phyloP scores from a whole-genome alignment of 1,140 invertebrate genomes.

The Cydia fagiglandana region DNA sequence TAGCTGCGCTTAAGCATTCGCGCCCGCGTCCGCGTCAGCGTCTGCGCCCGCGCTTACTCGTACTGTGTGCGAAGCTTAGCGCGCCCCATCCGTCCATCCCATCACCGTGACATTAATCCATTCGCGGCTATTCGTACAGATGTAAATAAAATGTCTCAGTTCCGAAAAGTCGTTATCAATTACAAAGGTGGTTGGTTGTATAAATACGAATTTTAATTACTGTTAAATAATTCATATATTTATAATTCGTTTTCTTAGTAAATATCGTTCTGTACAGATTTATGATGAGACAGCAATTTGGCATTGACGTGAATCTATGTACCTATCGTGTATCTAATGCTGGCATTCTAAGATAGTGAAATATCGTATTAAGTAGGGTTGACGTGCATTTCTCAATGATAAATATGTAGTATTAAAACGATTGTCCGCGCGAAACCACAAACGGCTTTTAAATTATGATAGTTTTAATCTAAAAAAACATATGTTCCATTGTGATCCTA shows the following conservation, averaged over 20 bases:
- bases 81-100: constrained; percentile 54
- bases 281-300: not conserved
- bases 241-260: constrained; percentile 41
- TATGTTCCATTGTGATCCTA: constrained; percentile 69
- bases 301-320: not conserved
- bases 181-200: constrained; percentile 44
- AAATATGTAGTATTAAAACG: constrained; percentile 18
- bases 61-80: constrained; percentile 32
- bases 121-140: constrained; percentile 52
- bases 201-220: constrained; percentile 50
- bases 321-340: not conserved
- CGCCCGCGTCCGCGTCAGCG: constrained; percentile 1
- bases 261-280: constrained; percentile 20
- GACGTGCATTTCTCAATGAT: constrained; percentile 11
- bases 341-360: constrained; percentile 4
- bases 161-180: constrained; percentile 48
- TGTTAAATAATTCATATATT: constrained; percentile 50
- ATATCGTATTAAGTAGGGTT: constrained; percentile 6
- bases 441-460: constrained; percentile 33
- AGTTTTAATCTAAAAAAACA: constrained; percentile 39
- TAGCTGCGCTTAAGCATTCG: constrained; percentile 52
- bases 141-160: constrained; percentile 66
- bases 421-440: constrained; percentile 6
- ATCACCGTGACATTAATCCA: constrained; percentile 49
- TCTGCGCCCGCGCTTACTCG: constrained; percentile 2